phyloP scores from a whole-genome alignment of 1,140 invertebrate species.

The Drosophila rhopaloa region DNA sequence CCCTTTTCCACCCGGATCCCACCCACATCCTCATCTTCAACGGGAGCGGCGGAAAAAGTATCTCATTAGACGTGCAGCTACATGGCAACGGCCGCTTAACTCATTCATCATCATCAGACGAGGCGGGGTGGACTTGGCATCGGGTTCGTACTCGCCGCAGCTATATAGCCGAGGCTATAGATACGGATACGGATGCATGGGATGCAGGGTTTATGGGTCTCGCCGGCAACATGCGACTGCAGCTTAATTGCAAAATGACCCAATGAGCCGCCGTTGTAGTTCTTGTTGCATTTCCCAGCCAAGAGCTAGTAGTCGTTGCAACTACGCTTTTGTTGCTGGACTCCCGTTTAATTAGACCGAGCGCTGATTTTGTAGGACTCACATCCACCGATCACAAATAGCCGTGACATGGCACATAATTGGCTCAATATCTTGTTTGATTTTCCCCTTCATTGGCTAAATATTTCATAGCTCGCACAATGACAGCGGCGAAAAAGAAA shows the following conservation, averaged over 20 bases:
- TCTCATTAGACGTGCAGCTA: conserved; percentile 75
- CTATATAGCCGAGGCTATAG: conserved; percentile 20
- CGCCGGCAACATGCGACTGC: conserved; percentile 40
- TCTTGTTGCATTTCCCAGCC: conserved; percentile 1
- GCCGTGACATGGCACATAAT: conserved; percentile 73
- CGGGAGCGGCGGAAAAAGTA: conserved; percentile 63
- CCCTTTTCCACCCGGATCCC: not conserved
- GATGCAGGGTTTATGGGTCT: conserved; percentile 24
- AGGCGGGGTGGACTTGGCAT: conserved; percentile 7
- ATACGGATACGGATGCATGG: conserved; percentile 39
- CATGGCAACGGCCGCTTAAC: conserved; percentile 78
- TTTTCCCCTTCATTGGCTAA: conserved; percentile 75
- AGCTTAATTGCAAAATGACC: conserved; percentile 80
- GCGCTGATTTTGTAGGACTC: conserved; percentile 60
- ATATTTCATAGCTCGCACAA: conserved; percentile 52
- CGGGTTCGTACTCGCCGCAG: conserved; percentile 11
- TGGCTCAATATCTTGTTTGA: conserved; percentile 67
- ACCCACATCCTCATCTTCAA: conserved; percentile 3
- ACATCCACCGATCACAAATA: conserved; percentile 24
- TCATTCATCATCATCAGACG: conserved; percentile 79
- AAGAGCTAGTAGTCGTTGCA: conserved; percentile 20
- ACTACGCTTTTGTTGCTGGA: conserved; percentile 21
- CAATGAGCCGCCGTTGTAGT: conserved; percentile 41
- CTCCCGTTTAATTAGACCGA: conserved; percentile 66
- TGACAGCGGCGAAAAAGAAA: conserved; percentile 33